Conservation (phyloP, 2,797 vertebrate genomes). For the Antennarius maculatus region DNA sequence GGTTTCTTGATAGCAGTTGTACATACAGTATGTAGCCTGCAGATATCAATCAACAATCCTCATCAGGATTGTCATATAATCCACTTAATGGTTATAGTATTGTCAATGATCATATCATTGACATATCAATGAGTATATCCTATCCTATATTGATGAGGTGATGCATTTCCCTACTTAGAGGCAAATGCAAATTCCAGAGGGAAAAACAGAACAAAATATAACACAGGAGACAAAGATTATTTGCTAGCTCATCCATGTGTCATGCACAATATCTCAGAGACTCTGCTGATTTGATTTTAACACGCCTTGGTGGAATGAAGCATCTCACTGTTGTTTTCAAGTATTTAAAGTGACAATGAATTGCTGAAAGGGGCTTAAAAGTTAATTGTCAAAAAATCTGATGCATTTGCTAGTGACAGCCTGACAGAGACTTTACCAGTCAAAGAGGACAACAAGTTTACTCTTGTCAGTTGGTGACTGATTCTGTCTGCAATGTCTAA, state of each 20-base stretch:
- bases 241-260: slow-evolving; percentile 51
- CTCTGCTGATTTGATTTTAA: slow-evolving; percentile 48
- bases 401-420: slow-evolving; percentile 59
- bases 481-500: neutral
- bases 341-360: slow-evolving; percentile 65
- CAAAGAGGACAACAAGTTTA: slow-evolving; percentile 52
- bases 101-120: neutral
- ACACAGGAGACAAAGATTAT: slow-evolving; percentile 14
- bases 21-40: neutral
- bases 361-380: slow-evolving; percentile 64
- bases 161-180: too few species aligned
- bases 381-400: slow-evolving; percentile 66
- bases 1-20: neutral
- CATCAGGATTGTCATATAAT: too few species aligned
- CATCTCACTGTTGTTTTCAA: slow-evolving; percentile 42
- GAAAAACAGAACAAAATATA: too few species aligned
- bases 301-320: slow-evolving; percentile 43
- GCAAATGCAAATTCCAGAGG: too few species aligned
- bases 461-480: slow-evolving; percentile 19
- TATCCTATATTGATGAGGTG: too few species aligned
- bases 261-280: slow-evolving; percentile 35
- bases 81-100: neutral
- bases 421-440: slow-evolving; percentile 48
- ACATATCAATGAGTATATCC: neutral
- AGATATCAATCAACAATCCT: neutral